Conservation (phyloP, 2,888 invertebrate species). For the Portevinia maculata region DNA sequence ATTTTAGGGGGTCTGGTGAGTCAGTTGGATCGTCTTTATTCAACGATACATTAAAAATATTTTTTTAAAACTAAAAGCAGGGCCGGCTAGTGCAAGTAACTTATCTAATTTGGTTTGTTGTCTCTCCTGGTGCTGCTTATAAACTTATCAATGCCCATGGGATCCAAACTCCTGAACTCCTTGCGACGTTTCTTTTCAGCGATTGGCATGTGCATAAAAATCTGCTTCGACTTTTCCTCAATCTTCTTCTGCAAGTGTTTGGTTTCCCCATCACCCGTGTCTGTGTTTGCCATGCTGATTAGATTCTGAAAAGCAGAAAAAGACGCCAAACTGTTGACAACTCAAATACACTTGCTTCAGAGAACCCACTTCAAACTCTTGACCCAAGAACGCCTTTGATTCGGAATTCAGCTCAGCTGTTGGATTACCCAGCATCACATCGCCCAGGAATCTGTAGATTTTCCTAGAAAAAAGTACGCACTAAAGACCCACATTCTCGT, state of each 20-base stretch:
- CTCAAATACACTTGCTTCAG: no score
- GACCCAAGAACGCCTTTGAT: constrained; percentile 77
- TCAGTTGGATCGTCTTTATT: no score
- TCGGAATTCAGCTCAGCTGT: constrained; percentile 76
- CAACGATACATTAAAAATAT: no score
- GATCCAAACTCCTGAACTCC: constrained; percentile 59
- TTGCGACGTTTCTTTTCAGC: constrained; percentile 52
- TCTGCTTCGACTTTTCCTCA: constrained; percentile 33
- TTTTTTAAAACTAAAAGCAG: no score
- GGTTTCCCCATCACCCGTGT: constrained; percentile 48
- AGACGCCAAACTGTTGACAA: no score
- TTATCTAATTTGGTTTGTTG: constrained; percentile 8
- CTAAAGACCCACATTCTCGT: neutral
- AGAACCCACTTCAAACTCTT: constrained; percentile 78
- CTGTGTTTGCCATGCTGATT: constrained; percentile 56
- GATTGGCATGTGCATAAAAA: constrained; percentile 6
- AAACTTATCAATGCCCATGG: constrained; percentile 57
- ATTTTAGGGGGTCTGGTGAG: neutral
- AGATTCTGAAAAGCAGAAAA: constrained; percentile 38
- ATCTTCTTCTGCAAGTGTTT: constrained; percentile 38
- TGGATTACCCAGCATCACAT: constrained; percentile 79
- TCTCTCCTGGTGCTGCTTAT: constrained; percentile 30
- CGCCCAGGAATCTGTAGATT: constrained; percentile 79
- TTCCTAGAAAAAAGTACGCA: constrained; percentile 74
- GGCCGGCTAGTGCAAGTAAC: neutral